These are phyloP conservation scores for Hylaeus volcanicus DNA, from an alignment of 1,140 invertebrate species.

Conservation along the genomic window DNA sequence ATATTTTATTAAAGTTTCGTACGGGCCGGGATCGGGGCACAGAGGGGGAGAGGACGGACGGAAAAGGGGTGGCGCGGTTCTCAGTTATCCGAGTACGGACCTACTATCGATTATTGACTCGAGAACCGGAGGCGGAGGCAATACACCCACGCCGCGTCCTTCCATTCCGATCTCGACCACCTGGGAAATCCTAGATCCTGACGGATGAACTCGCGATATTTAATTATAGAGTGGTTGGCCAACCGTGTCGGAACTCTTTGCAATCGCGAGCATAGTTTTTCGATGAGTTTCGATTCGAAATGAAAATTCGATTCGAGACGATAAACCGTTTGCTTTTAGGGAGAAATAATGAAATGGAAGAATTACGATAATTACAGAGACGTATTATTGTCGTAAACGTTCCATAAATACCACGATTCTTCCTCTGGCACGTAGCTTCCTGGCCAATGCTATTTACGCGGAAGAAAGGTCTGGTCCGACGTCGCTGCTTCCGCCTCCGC, in stretches of 20 bases:
- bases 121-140: conserved; percentile 41
- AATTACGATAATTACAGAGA: no score
- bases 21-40: conserved; percentile 61
- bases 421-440: no score
- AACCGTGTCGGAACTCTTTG: conserved; percentile 21
- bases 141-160: conserved; percentile 46
- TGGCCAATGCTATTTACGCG: neutral
- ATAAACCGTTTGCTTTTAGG: no score
- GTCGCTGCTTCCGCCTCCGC: neutral
- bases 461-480: neutral
- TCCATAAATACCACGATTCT: no score
- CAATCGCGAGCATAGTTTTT: neutral
- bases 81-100: conserved; percentile 49
- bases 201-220: conserved; percentile 65
- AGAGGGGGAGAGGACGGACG: conserved; percentile 26
- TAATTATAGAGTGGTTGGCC: conserved; percentile 58
- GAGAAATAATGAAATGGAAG: no score
- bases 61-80: conserved; percentile 53
- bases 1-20: conserved; percentile 79
- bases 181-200: conserved; percentile 67
- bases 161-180: conserved; percentile 48
- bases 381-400: no score
- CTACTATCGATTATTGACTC: conserved; percentile 76
- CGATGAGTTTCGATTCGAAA: no score
- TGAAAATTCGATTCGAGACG: no score